phyloP scores from a whole-genome alignment of 2,888 invertebrate genomes.

The Ceraclea dissimilis region DNA sequence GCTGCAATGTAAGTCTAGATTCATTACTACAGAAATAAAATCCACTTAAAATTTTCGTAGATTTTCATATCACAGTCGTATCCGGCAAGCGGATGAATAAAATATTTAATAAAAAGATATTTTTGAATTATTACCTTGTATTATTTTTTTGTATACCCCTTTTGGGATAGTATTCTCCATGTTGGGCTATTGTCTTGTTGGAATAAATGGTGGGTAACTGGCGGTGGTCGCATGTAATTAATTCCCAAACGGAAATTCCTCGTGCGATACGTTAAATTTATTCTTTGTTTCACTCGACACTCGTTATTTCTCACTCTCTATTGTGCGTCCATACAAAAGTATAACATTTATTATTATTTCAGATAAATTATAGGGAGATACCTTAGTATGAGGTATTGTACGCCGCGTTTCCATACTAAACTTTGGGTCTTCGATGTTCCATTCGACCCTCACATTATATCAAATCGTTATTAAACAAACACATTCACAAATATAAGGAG shows the following conservation, averaged over 20 bases:
- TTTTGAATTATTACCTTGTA: conserved; percentile 2
- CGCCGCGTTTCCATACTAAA: background rate
- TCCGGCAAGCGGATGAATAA: conserved; percentile 1
- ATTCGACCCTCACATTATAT: background rate
- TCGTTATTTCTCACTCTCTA: conserved; percentile 13
- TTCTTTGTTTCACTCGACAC: conserved; percentile 25
- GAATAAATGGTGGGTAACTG: conserved; percentile 19
- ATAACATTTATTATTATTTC: conserved; percentile 9
- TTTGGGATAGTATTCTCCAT: background rate
- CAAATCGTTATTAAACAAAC: background rate
- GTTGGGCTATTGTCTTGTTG: conserved; percentile 18
- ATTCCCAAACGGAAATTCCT: conserved; percentile 26
- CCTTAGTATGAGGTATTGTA: background rate
- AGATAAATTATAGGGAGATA: conserved; percentile 2
- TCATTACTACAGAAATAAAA: background rate
- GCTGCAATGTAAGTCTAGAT: too few relatives aligned
- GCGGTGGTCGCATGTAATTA: conserved; percentile 22
- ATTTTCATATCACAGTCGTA: background rate
- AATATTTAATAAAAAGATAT: conserved; percentile 2
- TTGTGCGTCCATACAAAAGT: conserved; percentile 18
- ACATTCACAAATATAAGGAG: too few relatives aligned
- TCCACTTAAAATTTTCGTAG: background rate
- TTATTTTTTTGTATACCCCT: background rate
- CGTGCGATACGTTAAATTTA: conserved; percentile 26
- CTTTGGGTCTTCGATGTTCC: background rate